Percentiles rank a stretch among this genome's conserved stretches.
Conservation (phyloP, 2,797 vertebrate species). For the Acomys russatus region DNA sequence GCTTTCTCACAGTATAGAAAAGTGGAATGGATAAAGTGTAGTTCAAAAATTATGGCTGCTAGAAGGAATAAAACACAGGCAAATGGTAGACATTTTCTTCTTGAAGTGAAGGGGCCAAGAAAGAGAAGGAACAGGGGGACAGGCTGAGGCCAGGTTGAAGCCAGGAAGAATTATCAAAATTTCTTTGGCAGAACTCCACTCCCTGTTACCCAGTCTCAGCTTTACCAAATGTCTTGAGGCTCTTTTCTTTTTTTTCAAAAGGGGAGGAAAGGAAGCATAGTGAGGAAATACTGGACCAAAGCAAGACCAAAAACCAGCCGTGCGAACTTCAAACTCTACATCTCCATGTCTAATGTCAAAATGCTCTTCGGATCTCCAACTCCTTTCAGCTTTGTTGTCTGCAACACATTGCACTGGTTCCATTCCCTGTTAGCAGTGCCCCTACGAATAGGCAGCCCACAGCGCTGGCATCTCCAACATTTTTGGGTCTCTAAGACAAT, state of each 20-base stretch:
- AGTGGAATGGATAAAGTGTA: neutral
- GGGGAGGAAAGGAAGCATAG: neutral
- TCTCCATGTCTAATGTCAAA: neutral
- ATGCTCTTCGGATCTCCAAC: neutral
- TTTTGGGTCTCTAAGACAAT: neutral
- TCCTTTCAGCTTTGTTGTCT: neutral
- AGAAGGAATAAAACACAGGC: neutral
- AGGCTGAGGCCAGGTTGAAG: neutral
- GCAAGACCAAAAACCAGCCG: neutral
- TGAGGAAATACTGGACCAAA: neutral
- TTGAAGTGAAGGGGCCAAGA: neutral
- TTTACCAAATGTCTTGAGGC: neutral
- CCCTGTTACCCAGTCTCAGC: neutral
- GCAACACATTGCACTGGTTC: neutral
- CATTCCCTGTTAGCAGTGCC: neutral
- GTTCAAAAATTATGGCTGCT: neutral
- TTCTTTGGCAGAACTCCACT: neutral
- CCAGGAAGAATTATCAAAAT: conserved; percentile 6
- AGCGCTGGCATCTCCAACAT: neutral
- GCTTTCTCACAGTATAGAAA: conserved; percentile 8
- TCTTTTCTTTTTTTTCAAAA: neutral
- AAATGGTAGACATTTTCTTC: neutral
- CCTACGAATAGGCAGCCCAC: neutral
- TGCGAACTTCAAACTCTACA: neutral
- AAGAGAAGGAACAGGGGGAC: neutral